A percentile compares a stretch with the other conserved stretches of the same genome.
phyloP scores from a whole-genome alignment of 2,888 invertebrate genomes.

The Ferrisia virgata region DNA sequence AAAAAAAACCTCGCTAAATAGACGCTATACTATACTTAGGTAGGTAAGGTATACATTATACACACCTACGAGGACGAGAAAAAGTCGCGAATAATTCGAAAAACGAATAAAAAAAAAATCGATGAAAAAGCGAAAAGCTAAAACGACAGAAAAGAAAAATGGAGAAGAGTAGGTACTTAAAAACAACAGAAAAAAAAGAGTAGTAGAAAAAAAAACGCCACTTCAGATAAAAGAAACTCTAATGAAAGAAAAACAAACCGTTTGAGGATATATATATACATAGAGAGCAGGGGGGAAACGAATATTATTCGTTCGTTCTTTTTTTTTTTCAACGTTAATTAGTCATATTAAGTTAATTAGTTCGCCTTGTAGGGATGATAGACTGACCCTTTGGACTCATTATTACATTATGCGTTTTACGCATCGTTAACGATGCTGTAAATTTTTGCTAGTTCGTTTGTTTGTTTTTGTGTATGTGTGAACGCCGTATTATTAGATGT shows the following conservation, averaged over 20 bases:
- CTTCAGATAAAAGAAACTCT: constrained; percentile 22
- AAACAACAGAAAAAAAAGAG: not conserved
- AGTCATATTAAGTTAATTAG: constrained; percentile 30
- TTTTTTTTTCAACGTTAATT: not conserved
- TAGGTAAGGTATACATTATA: no score
- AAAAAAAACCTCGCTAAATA: not conserved
- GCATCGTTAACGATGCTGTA: not conserved
- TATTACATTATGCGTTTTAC: constrained; percentile 3
- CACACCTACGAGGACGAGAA: not conserved
- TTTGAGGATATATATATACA: no score
- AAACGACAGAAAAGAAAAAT: not conserved
- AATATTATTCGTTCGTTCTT: not conserved
- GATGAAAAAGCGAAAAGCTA: not conserved
- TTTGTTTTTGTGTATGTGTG: not conserved
- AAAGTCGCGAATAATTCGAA: not conserved
- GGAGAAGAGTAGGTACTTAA: no score
- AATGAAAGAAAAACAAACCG: constrained; percentile 33
- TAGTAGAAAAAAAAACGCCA: not conserved
- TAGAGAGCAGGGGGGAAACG: not conserved
- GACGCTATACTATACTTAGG: not conserved
- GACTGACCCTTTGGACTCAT: not conserved
- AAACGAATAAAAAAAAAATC: constrained; percentile 12
- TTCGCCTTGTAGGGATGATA: not conserved
- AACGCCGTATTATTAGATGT: no score
- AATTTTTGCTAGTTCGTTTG: not conserved